phyloP scores from a whole-genome alignment of 2,797 vertebrate species.

The Chiloscyllium punctatum region DNA sequence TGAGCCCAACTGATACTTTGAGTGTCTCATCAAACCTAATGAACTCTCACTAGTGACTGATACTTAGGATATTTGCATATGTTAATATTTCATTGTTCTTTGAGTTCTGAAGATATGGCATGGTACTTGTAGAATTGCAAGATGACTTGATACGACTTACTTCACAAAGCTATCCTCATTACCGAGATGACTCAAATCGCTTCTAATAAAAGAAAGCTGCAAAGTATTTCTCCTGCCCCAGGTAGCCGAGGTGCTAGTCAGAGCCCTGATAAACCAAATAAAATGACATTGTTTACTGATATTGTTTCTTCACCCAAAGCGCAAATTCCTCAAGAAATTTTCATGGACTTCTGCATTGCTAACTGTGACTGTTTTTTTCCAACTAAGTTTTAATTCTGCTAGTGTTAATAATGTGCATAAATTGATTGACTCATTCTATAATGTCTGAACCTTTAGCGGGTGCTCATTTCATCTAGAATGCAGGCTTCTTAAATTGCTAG shows the following conservation, averaged over 20 bases:
- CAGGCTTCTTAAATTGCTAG: no score
- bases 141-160: background rate
- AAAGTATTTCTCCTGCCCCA: background rate
- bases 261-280: background rate
- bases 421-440: no score
- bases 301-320: background rate
- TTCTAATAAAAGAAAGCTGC: background rate
- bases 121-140: background rate
- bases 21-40: background rate
- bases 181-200: background rate
- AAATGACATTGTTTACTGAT: background rate
- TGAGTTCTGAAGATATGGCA: background rate
- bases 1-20: background rate
- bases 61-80: background rate
- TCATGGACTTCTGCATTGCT: background rate
- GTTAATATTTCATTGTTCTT: background rate
- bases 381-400: no score
- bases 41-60: background rate
- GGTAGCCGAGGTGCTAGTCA: background rate
- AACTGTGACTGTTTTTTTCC: background rate
- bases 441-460: no score
- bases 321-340: background rate
- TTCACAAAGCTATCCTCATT: background rate
- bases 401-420: no score
- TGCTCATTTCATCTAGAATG: no score